Conservation (phyloP, 1,140 invertebrate genomes). For the Heliconius melpomene region DNA sequence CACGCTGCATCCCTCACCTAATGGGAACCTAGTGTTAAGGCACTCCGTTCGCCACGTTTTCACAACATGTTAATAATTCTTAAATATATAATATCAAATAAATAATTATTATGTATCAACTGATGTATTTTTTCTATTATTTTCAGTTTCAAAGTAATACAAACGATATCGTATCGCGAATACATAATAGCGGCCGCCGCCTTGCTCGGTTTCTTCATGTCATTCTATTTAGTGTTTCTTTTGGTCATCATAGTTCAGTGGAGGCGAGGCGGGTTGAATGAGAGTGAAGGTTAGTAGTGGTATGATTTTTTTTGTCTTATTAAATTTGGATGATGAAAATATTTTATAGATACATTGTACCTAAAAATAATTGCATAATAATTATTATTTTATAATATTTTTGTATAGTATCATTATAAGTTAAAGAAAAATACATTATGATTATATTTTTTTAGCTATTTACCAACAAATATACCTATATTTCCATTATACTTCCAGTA, state of each 20-base stretch:
- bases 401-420: too few species aligned
- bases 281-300: slow-evolving; percentile 11
- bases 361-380: too few species aligned
- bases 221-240: slow-evolving; percentile 62
- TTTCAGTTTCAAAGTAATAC: slow-evolving; percentile 65
- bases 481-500: slow-evolving; percentile 34
- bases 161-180: slow-evolving; percentile 71
- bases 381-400: too few species aligned
- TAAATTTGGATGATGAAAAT: too few species aligned
- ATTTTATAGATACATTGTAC: too few species aligned
- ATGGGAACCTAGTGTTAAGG: too few species aligned
- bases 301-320: background rate
- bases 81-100: too few species aligned
- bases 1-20: too few species aligned
- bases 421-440: too few species aligned
- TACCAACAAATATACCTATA: background rate
- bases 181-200: slow-evolving; percentile 63
- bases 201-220: slow-evolving; percentile 57
- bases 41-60: too few species aligned
- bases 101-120: too few species aligned
- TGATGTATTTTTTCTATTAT: background rate
- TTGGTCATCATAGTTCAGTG: slow-evolving; percentile 51
- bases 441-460: background rate
- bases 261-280: slow-evolving; percentile 19
- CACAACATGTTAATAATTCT: too few species aligned